Percentiles rank a stretch among this genome's conserved stretches.
Conservation (phyloP, 2,888 invertebrate species). For the Chromoteleia sp. region DNA sequence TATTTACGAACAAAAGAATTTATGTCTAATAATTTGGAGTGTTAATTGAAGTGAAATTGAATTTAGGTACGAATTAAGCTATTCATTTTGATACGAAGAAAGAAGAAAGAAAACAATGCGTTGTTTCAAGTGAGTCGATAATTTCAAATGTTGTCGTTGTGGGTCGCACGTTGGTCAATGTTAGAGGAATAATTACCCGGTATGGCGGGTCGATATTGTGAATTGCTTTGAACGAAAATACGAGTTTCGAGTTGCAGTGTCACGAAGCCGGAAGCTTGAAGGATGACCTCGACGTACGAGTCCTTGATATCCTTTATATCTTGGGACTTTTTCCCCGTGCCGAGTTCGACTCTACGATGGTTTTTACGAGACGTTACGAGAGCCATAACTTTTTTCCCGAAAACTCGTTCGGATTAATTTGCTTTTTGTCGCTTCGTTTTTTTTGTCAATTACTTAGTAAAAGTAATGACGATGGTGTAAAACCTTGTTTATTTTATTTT, state of each 20-base stretch:
- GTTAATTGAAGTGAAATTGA: no score
- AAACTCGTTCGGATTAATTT: slow-evolving; percentile 24
- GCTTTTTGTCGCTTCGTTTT: slow-evolving; percentile 12
- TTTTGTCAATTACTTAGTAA: slow-evolving; percentile 12
- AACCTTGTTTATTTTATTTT: slow-evolving; percentile 1
- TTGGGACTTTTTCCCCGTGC: slow-evolving; percentile 33
- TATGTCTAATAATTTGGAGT: no score
- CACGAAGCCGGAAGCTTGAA: slow-evolving; percentile 56
- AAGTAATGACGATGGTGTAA: background rate
- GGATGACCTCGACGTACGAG: slow-evolving; percentile 50
- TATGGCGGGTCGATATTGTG: slow-evolving; percentile 40
- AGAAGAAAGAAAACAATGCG: background rate
- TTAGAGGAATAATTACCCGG: slow-evolving; percentile 49
- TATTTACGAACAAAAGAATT: no score
- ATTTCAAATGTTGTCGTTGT: slow-evolving; percentile 10
- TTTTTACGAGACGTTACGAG: slow-evolving; percentile 16
- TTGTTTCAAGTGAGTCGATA: background rate
- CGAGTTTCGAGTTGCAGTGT: slow-evolving; percentile 38
- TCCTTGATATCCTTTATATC: slow-evolving; percentile 50
- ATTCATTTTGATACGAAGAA: no score
- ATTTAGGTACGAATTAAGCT: no score
- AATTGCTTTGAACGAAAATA: slow-evolving; percentile 57
- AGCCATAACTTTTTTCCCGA: slow-evolving; percentile 21
- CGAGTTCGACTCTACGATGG: slow-evolving; percentile 1
- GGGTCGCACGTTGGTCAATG: slow-evolving; percentile 41